phyloP scores from a whole-genome alignment of 2,113 vertebrate genomes.

The Philantomba maxwellii region DNA sequence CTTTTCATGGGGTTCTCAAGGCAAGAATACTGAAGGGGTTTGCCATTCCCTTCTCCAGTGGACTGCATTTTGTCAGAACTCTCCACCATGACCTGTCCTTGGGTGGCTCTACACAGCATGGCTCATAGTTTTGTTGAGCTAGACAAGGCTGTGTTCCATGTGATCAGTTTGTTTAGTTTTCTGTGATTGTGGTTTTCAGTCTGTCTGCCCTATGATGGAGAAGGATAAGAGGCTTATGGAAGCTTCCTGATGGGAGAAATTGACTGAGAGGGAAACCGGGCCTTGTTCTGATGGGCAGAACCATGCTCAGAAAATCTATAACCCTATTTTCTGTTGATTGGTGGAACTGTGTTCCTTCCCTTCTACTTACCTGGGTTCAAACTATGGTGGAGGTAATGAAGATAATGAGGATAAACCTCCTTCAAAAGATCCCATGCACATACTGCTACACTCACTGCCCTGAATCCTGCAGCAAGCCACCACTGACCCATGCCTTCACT shows the following conservation, averaged over 20 bases:
- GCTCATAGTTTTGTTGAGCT: not conserved
- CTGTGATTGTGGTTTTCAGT: not conserved
- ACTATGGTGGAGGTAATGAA: not conserved
- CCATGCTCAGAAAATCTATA: not conserved
- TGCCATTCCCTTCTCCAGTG: not conserved
- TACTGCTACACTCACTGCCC: not conserved
- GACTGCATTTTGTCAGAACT: not conserved
- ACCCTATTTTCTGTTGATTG: not conserved
- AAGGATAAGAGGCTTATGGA: not conserved
- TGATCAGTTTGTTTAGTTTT: not conserved
- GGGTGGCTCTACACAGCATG: not conserved
- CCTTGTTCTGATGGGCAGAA: not conserved
- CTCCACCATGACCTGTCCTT: not conserved
- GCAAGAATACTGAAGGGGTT: not conserved
- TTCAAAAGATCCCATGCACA: not conserved
- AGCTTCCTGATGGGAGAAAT: not conserved
- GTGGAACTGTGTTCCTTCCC: not conserved
- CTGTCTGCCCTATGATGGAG: not conserved
- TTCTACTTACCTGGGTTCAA: not conserved
- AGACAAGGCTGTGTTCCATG: not conserved
- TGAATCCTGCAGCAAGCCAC: not conserved
- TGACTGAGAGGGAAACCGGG: not conserved
- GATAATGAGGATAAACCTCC: not conserved
- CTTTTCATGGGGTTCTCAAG: not conserved
- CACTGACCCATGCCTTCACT: fast-evolving